Evolutionary conservation across 2,797 vertebrate genomes (phyloP).

Genomic region (Cuculus canorus): DNA sequence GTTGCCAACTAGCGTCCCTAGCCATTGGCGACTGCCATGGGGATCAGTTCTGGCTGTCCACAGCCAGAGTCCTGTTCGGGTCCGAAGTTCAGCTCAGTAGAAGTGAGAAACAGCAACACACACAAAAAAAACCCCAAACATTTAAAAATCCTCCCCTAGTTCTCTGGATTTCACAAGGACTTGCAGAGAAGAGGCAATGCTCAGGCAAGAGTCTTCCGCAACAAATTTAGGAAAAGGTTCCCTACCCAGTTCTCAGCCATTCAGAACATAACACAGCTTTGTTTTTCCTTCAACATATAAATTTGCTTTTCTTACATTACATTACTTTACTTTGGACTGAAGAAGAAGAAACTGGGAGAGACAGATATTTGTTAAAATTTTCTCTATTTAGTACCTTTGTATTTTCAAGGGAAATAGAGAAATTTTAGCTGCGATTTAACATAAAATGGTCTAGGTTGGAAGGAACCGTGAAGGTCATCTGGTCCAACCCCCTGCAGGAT

Average conservation of each 20-base stretch:
- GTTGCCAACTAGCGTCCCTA: background rate
- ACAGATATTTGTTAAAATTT: background rate
- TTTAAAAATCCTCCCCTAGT: too few species aligned
- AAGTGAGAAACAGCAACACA: background rate
- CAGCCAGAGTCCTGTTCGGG: accelerated
- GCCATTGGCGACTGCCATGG: background rate
- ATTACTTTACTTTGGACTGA: background rate
- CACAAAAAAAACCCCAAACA: background rate
- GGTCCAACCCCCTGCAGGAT: too few species aligned
- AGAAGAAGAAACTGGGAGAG: background rate
- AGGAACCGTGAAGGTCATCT: too few species aligned
- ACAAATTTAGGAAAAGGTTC: background rate
- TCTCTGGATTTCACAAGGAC: background rate
- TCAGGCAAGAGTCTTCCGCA: background rate
- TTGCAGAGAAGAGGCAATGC: background rate
- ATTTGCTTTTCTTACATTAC: background rate
- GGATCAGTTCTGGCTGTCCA: background rate
- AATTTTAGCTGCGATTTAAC: background rate
- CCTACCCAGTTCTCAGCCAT: background rate
- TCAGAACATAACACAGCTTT: background rate
- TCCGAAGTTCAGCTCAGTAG: accelerated
- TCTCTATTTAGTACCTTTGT: background rate
- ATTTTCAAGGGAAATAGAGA: background rate
- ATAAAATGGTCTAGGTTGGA: too few species aligned
- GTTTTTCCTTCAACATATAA: background rate